Percentiles rank a stretch among this genome's conserved stretches.
Conservation (phyloP, 1,140 invertebrate genomes). For the Drosophila melanica region DNA sequence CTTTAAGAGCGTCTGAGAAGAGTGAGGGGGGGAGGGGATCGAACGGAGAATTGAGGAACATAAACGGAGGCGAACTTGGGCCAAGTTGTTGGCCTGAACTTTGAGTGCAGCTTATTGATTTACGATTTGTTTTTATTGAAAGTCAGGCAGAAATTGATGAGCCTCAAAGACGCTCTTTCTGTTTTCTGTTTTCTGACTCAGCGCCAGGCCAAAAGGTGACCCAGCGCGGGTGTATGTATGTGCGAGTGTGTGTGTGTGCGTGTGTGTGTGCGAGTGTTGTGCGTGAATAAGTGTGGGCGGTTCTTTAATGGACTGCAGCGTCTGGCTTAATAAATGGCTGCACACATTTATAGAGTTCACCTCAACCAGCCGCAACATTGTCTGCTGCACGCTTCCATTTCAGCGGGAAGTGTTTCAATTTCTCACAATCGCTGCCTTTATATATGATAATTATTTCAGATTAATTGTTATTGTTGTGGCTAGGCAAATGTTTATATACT, state of each 20-base stretch:
- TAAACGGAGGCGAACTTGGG: constrained; percentile 15
- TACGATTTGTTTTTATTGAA: constrained; percentile 79
- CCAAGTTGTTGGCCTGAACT: constrained; percentile 43
- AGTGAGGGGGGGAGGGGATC: too few relatives aligned
- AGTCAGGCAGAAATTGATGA: constrained; percentile 73
- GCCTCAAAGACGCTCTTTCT: constrained; percentile 19
- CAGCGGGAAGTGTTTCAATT: not conserved
- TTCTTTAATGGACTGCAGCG: constrained; percentile 14
- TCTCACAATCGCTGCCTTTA: constrained; percentile 13
- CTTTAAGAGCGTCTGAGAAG: too few relatives aligned
- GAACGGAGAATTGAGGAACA: not conserved
- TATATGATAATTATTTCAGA: constrained; percentile 19
- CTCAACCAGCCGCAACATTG: not conserved
- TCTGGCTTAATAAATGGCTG: constrained; percentile 23
- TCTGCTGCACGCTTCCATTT: constrained; percentile 1
- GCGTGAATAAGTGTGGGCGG: constrained; percentile 8
- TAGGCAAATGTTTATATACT: constrained; percentile 8
- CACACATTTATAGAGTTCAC: constrained; percentile 5
- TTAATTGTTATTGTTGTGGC: constrained; percentile 17
- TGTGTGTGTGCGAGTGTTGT: constrained; percentile 6
- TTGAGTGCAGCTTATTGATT: constrained; percentile 75
- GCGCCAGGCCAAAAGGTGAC: constrained; percentile 64
- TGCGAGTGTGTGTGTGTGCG: constrained; percentile 22
- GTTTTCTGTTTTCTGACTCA: constrained; percentile 22
- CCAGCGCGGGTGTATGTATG: constrained; percentile 36